These are phyloP conservation scores for Nezara viridula DNA, from an alignment of 2,888 invertebrate genomes.

Conservation along the genomic window DNA sequence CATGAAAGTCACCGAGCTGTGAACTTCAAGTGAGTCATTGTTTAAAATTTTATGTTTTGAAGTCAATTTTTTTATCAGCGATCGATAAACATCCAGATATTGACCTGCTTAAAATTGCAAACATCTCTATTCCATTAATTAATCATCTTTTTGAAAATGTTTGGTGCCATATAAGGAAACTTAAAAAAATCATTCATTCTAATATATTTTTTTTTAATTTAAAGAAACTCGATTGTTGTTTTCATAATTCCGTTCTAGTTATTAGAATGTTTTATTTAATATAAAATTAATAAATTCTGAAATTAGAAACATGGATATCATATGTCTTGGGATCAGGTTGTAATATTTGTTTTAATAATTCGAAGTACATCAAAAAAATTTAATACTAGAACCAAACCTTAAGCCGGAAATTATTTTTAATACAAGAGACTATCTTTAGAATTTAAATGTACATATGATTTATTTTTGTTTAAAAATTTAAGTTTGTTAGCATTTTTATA, in stretches of 20 bases:
- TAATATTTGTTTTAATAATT: too few species aligned
- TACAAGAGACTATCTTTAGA: too few species aligned
- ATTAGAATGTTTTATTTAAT: background rate
- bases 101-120: background rate
- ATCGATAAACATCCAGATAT: background rate
- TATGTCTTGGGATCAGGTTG: background rate
- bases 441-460: background rate
- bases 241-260: background rate
- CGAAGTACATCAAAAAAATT: too few species aligned
- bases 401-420: too few species aligned
- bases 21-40: background rate
- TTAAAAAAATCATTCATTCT: background rate
- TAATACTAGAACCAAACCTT: background rate
- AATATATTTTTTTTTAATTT: background rate
- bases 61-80: background rate
- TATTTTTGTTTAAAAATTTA: background rate
- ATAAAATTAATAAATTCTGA: background rate
- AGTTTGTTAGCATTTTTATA: slow-evolving; percentile 8
- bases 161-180: too few species aligned
- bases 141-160: too few species aligned
- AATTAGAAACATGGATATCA: background rate
- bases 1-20: background rate
- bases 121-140: too few species aligned
- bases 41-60: background rate
- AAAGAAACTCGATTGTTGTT: background rate